These are phyloP conservation scores for Siphamia tubifer DNA, from an alignment of 2,113 vertebrate genomes.

Conservation along the genomic window DNA sequence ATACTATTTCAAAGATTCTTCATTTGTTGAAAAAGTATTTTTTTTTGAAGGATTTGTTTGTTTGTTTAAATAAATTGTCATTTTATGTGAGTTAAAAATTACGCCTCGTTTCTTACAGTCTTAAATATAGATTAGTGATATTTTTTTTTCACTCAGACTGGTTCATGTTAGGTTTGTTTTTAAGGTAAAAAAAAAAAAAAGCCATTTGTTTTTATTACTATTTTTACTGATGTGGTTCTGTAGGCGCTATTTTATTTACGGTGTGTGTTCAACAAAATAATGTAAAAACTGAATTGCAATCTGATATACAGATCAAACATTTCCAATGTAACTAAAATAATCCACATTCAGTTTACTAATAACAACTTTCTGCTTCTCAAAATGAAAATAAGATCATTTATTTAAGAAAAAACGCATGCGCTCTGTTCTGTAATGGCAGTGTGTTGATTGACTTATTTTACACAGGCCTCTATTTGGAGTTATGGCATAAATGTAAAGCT, in stretches of 20 bases:
- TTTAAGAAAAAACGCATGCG: not conserved
- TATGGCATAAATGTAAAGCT: no score
- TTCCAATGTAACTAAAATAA: not conserved
- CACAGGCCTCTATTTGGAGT: no score
- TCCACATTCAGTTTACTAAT: not conserved
- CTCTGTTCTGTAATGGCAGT: not conserved
- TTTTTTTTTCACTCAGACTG: slow-evolving; percentile 29
- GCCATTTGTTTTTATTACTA: not conserved
- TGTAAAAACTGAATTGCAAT: not conserved
- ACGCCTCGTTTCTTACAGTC: slow-evolving; percentile 85
- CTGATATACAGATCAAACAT: not conserved
- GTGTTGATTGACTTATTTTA: not conserved
- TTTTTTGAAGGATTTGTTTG: slow-evolving; percentile 92
- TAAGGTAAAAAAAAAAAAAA: not conserved
- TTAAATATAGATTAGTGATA: slow-evolving; percentile 16
- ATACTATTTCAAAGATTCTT: slow-evolving; percentile 90
- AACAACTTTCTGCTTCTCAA: no score
- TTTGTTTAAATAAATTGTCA: slow-evolving; percentile 98
- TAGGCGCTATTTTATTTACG: not conserved
- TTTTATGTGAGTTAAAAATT: slow-evolving; percentile 90
- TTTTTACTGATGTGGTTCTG: not conserved
- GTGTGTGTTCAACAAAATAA: not conserved
- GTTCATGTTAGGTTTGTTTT: not conserved
- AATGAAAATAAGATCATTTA: no score
- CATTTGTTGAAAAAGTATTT: slow-evolving; percentile 90